These are phyloP conservation scores for Catajapyx aquilonaris DNA, from an alignment of 1,140 invertebrate species.

Conservation along the genomic window DNA sequence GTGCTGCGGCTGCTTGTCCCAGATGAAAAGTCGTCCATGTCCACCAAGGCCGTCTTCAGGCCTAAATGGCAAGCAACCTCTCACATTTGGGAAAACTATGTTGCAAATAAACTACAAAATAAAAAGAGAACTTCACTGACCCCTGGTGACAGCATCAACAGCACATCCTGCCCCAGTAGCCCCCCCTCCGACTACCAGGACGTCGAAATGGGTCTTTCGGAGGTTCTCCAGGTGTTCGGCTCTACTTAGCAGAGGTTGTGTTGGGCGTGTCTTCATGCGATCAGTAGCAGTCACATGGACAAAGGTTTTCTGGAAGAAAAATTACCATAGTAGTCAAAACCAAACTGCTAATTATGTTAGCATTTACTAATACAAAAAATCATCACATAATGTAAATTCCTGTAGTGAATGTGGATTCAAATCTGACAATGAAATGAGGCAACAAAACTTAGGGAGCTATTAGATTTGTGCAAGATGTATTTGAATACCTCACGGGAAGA, in stretches of 20 bases:
- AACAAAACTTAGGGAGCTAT: no score
- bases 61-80: conserved; percentile 36
- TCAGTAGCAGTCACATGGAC: no score
- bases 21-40: conserved; percentile 92
- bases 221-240: conserved; percentile 60
- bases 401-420: no score
- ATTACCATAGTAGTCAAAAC: no score
- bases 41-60: conserved; percentile 86
- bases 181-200: conserved; percentile 89
- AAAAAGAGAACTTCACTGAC: conserved; percentile 21
- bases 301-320: no score
- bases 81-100: conserved; percentile 2
- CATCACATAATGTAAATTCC: no score
- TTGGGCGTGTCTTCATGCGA: conserved; percentile 18
- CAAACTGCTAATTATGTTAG: no score
- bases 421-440: no score
- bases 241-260: conserved; percentile 52
- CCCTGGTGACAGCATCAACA: conserved; percentile 72
- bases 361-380: no score
- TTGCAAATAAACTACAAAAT: conserved; percentile 5
- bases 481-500: no score
- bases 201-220: conserved; percentile 58
- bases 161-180: conserved; percentile 87
- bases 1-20: conserved; percentile 88
- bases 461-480: no score